Evolutionary conservation across 2,113 vertebrate species (phyloP), one percentile per base, ranked within the genome.

Genomic region (Archilochus colubris): DNA sequence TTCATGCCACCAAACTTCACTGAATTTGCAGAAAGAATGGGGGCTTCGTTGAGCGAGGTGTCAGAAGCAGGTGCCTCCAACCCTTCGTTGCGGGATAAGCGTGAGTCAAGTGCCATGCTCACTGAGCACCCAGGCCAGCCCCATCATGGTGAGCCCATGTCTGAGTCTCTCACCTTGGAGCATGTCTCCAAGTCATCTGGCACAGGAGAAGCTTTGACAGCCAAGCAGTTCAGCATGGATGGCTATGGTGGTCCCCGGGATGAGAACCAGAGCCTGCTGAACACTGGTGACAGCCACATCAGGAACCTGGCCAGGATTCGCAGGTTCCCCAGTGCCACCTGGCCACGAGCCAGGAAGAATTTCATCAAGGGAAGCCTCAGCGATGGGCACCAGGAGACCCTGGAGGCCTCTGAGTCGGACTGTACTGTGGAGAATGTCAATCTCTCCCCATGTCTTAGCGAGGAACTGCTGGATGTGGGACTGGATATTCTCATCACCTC

Each of bases 1-100:
- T 99, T 99, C 86, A 99, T 99, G 98, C 99, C 99, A 0, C 99
- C 99, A 1, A 99, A 98, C 94, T 99, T 99, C 95, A 99, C 99
- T 1, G 99, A 99, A 64, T 99, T 99, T 64, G 98, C 99, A 0
- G 99, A 99, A 79, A 98, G 99, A 81, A 98, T 99, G 57, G 99
- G 99, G 91, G 98, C 98, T 64, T 98, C 98, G 0, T 96, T 98
- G 69, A 98, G 98, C 59, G 98, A 98, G 89, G 98, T 98, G 86
- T 98, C 98, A 0, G 98, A 98, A 96, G 97, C 96, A 1, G 97
- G 98, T 2, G 96, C 94, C 69, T 98, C 98, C 75, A 97, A 97
- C 91, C 95, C 97, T 93, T 98, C 98, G 77, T 94, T 98, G 89
- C 97, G 98, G 85, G 99, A 99, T 46, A 99, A 99, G 86, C 98